Evolutionary conservation across 1,140 invertebrate genomes (phyloP).

Genomic region (Drosophila bocqueti): DNA sequence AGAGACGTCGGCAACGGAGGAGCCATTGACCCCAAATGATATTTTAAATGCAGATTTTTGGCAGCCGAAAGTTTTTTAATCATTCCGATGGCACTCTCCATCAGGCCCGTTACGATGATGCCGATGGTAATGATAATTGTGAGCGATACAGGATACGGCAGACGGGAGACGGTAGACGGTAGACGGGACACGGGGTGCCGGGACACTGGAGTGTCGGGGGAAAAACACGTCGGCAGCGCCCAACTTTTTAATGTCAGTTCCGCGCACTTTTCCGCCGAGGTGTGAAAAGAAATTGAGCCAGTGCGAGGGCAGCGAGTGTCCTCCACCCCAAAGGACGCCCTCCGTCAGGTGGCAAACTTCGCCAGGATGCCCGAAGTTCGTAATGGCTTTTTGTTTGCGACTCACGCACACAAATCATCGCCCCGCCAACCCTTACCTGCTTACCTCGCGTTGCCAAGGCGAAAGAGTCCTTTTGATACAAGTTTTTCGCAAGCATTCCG

Average conservation of each 20-base stretch:
- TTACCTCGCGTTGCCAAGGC: conserved; percentile 37
- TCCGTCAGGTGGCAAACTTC: conserved; percentile 32
- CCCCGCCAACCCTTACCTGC: conserved; percentile 33
- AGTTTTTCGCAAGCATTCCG: conserved; percentile 42
- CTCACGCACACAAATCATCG: conserved; percentile 45
- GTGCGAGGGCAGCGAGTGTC: not conserved
- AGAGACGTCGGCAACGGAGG: conserved; percentile 48
- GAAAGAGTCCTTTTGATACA: conserved; percentile 50
- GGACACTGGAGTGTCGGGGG: not conserved
- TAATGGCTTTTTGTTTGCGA: conserved; percentile 75
- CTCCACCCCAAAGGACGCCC: conserved; percentile 11
- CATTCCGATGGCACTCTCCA: conserved; percentile 61
- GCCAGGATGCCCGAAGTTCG: conserved; percentile 41
- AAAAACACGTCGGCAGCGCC: conserved; percentile 54
- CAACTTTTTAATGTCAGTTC: conserved; percentile 73
- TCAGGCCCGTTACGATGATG: conserved; percentile 13
- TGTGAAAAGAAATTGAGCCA: conserved; percentile 49
- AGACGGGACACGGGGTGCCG: not conserved
- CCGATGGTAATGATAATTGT: conserved; percentile 36
- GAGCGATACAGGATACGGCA: conserved; percentile 7
- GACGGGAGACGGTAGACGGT: not conserved
- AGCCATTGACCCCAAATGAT: conserved; percentile 57
- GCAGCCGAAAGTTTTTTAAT: conserved; percentile 77
- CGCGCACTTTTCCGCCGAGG: conserved; percentile 53
- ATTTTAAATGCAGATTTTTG: conserved; percentile 66